phyloP scores from a whole-genome alignment of 1,140 invertebrate genomes.

The Lepidotrigona ventralis region DNA sequence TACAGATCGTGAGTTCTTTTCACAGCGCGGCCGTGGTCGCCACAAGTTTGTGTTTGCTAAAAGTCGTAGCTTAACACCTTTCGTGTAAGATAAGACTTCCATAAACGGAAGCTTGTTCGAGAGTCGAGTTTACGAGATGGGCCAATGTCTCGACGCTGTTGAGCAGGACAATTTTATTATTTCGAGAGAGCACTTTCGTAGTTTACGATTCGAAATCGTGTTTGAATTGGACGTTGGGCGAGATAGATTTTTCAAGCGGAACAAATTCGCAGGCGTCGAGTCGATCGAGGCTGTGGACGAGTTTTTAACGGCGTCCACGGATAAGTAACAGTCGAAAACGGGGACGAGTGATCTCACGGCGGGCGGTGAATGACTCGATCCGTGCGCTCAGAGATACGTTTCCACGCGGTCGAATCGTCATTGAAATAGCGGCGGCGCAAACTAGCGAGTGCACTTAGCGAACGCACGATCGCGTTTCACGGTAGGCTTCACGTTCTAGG shows the following conservation, averaged over 20 bases:
- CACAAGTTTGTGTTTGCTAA: constrained; percentile 2
- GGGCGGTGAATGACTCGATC: constrained; percentile 5
- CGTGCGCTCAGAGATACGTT: background rate
- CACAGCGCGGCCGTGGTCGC: too few relatives aligned
- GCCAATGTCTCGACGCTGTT: background rate
- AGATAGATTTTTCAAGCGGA: background rate
- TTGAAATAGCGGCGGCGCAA: constrained; percentile 15
- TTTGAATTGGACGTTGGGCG: background rate
- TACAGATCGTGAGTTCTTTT: constrained; percentile 3
- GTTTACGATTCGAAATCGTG: background rate
- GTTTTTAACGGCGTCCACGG: background rate
- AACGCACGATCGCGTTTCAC: constrained; percentile 32
- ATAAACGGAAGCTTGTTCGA: background rate
- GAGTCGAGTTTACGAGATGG: background rate
- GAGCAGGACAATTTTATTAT: background rate
- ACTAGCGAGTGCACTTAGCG: constrained; percentile 30
- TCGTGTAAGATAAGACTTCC: constrained; percentile 2
- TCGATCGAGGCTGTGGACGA: background rate
- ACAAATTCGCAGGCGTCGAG: background rate
- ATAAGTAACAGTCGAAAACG: constrained; percentile 14
- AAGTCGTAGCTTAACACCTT: constrained; percentile 19
- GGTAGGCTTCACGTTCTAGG: constrained; percentile 1
- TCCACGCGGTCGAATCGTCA: constrained; percentile 13
- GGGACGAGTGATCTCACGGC: constrained; percentile 2
- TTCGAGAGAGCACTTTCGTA: too few relatives aligned